A percentile compares a stretch with the other conserved stretches of the same genome.
Conservation (phyloP, 2,113 vertebrate genomes). For the Clinocottus analis region DNA sequence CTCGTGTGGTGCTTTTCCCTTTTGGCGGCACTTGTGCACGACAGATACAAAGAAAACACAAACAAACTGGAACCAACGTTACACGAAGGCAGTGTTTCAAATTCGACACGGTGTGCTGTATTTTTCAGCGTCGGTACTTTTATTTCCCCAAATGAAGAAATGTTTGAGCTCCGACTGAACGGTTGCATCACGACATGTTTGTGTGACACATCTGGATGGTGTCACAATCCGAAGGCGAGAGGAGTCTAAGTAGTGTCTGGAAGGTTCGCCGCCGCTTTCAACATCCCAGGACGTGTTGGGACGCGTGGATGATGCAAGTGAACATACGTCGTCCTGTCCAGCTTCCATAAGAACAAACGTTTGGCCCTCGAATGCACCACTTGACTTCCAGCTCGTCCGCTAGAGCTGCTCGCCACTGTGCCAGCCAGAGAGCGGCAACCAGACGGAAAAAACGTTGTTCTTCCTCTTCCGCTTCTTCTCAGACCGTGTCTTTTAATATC, state of each 20-base stretch:
- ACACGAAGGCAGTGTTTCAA: not conserved
- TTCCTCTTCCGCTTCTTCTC: constrained; percentile 7
- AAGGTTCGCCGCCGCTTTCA: not conserved
- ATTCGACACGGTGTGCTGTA: not conserved
- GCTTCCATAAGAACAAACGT: constrained; percentile 17
- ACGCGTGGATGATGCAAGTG: constrained; percentile 10
- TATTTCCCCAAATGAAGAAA: rapidly evolving
- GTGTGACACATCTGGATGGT: not conserved
- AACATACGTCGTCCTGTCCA: constrained; percentile 18
- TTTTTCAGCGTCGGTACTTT: not conserved
- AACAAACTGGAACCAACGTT: constrained; percentile 8
- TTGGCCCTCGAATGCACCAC: constrained; percentile 37
- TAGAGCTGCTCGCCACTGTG: constrained; percentile 12
- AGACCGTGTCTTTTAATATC: not conserved
- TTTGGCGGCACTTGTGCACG: constrained; percentile 33
- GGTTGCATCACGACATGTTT: not conserved
- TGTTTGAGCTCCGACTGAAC: not conserved
- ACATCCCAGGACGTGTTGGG: constrained; percentile 1
- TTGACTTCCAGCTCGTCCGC: constrained; percentile 36
- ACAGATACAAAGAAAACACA: constrained; percentile 61
- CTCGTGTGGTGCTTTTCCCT: constrained; percentile 58
- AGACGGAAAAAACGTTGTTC: constrained; percentile 20
- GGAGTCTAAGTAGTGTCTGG: not conserved
- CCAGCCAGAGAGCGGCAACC: constrained; percentile 11
- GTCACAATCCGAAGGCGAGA: constrained; percentile 20